Percentiles rank a stretch among this genome's conserved stretches.
phyloP scores from a whole-genome alignment of 2,888 invertebrate species.

The Arge pagana region DNA sequence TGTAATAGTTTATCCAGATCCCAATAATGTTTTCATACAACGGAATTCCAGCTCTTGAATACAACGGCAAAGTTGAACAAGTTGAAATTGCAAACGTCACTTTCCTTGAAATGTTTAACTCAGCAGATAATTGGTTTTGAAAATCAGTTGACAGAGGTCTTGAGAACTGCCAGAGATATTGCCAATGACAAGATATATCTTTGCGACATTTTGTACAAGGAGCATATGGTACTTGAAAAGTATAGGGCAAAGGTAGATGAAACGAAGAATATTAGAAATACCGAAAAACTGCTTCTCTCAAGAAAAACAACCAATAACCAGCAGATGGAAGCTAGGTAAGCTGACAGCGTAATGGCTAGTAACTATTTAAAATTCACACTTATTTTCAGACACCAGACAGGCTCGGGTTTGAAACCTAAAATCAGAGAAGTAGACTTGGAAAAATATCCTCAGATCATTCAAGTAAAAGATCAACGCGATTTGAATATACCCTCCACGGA shows the following conservation, averaged over 20 bases:
- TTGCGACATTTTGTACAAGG: slow-evolving; percentile 1
- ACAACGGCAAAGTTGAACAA: slow-evolving; percentile 11
- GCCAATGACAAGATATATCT: slow-evolving; percentile 8
- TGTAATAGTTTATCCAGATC: neutral
- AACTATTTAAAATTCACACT: no score
- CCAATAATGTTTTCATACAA: neutral
- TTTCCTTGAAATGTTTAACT: slow-evolving; percentile 4
- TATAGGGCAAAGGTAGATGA: neutral
- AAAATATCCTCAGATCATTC: no score
- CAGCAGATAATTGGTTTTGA: slow-evolving; percentile 13
- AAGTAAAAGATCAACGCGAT: slow-evolving; percentile 10
- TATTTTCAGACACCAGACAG: no score
- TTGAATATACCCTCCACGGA: slow-evolving; percentile 6
- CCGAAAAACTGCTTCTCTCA: neutral
- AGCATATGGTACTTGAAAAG: slow-evolving; percentile 5
- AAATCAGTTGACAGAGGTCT: slow-evolving; percentile 3
- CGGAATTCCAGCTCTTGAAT: slow-evolving; percentile 5
- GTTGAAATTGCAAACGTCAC: slow-evolving; percentile 3
- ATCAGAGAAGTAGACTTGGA: no score
- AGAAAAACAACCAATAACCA: no score
- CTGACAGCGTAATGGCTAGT: neutral
- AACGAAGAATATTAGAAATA: slow-evolving; percentile 3
- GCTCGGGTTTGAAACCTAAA: no score
- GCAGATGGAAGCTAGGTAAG: neutral
- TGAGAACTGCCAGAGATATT: slow-evolving; percentile 13